Base-by-base conservation (phyloP, 2,888 invertebrate species). In the Bugulina stolonifera region DNA sequence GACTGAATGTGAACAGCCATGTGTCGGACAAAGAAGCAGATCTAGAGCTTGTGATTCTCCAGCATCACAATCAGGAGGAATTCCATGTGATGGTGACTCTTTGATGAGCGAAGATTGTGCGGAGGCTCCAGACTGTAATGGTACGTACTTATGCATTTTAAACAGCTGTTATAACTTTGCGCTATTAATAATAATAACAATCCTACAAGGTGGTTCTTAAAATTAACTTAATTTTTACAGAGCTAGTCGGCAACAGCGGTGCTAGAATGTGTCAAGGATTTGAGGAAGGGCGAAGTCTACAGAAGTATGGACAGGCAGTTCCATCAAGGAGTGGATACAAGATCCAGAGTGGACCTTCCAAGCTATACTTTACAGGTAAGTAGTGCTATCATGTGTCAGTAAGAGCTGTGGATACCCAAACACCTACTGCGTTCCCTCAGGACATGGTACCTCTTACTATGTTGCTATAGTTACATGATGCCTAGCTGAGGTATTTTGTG, bases 41-140 rank as follows among this genome's bases (percentile, higher is more conserved):
- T 29, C 22, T 14, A 27, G 64, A 64, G 34, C 27, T 2, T 64
- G 64, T n/a, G 32, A 64, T 27, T 32, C 32, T 10, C 32, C 64
- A 2, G 32, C 64, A 10, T 32, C 64, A 10, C 3, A 2, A 3
- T 64, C 32, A 29, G 32, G 64, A 32, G 64, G 64, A 64, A 1
- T 14, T 27, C 2, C 22, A 25, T 64, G 64, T n/a, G 3, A 27
- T 5, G 64, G 64, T 32, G n/a, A 34, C n/a, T 2, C 64, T 2
- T 25, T 5, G 2, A 27, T 18, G 18, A 1, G 25, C 5, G 14
- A 14, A 25, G 64, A 64, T n/a, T 64, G 64, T 32, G 10, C 32
- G 2, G 32, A 64, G 25, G 64, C 25, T n/a, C 64, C 64, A 32
- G 5, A 64, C 14, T 64, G 64, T n/a, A 64, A 64, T 64, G 64